Base-by-base conservation (phyloP, 2,797 vertebrate genomes). In the Diplodus sargus region DNA sequence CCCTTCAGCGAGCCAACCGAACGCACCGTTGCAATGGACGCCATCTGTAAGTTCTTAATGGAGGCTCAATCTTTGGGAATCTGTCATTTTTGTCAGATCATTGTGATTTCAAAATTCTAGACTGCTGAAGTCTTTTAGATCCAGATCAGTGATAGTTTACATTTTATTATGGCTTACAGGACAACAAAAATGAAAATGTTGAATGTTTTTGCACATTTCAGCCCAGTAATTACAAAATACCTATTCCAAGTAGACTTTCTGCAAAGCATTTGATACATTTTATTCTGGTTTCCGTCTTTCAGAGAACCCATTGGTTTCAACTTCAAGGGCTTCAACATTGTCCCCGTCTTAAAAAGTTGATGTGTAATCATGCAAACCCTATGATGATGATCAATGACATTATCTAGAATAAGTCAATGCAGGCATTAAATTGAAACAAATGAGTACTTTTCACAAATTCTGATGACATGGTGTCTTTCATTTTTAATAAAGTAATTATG, bases 1-100 rank as follows among this genome's bases (percentile, higher is more conserved):
- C 97, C 99, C 88, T 99, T 99, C 91, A 99, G 98, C 72, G 96
- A 96, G 18, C 98, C 97, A 66, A 97, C 96, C 5, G 98, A 99
- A 87, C 98, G 98, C 77, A 96, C 93, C 65, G 91, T 95, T 60
- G 95, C 97, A 10, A 96, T 94, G 88, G 97, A 99, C 45, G 96
- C 97, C 84, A 98, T 99, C 85, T 85, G 98, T 99, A 95, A 97
- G 98, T 96, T 9, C n/a, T 13, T 39, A 39, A 39, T 39, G 39
- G 39, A 39, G 9, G 39, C 10, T 10, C 39, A 39, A 39, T 39
- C 39, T 39, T 39, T 39, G 39, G 39, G 39, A 39, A 39, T 39
- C 39, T 11, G 39, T 39, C 2, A 39, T 9, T 20, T 14, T 14
- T 22, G 22, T 5, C 16, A 10, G 0, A 1, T 57, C 15, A 48